Evolutionary conservation across 2,888 invertebrate species (phyloP).

Genomic region (Drosophila niveifrons): DNA sequence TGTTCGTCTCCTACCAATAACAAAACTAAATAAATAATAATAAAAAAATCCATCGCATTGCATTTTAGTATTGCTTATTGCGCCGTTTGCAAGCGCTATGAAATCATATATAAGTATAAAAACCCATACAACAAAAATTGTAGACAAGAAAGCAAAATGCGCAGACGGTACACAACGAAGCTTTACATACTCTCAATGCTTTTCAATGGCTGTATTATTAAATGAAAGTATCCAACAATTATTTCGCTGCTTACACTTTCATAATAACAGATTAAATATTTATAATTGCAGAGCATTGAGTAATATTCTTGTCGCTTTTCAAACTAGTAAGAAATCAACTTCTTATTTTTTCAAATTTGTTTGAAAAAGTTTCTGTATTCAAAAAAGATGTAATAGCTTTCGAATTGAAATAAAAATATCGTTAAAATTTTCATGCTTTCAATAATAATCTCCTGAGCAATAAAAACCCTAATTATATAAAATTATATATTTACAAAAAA

Average conservation of each 20-base stretch:
- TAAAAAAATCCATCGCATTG: constrained; percentile 66
- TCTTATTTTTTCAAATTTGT: neutral
- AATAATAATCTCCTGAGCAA: too few species aligned
- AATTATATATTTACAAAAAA: too few species aligned
- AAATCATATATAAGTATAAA: constrained; percentile 62
- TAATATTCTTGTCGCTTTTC: too few species aligned
- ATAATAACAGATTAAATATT: too few species aligned
- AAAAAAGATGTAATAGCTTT: too few species aligned
- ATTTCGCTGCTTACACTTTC: neutral
- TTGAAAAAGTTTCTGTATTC: too few species aligned
- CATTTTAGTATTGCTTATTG: constrained; percentile 73
- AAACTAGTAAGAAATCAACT: too few species aligned
- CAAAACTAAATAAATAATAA: constrained; percentile 47
- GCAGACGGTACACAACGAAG: constrained; percentile 35
- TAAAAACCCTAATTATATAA: too few species aligned
- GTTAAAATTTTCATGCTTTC: too few species aligned
- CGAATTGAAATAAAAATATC: too few species aligned
- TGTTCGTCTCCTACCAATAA: constrained; percentile 37
- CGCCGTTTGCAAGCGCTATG: constrained; percentile 64
- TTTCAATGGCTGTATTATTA: neutral
- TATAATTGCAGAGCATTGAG: neutral
- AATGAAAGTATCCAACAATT: neutral
- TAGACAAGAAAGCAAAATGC: constrained; percentile 20
- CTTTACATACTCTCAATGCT: constrained; percentile 29
- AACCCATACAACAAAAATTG: constrained; percentile 24